These are phyloP conservation scores for Pungitius pungitius DNA, from an alignment of 2,113 vertebrate genomes.

Conservation along the genomic window DNA sequence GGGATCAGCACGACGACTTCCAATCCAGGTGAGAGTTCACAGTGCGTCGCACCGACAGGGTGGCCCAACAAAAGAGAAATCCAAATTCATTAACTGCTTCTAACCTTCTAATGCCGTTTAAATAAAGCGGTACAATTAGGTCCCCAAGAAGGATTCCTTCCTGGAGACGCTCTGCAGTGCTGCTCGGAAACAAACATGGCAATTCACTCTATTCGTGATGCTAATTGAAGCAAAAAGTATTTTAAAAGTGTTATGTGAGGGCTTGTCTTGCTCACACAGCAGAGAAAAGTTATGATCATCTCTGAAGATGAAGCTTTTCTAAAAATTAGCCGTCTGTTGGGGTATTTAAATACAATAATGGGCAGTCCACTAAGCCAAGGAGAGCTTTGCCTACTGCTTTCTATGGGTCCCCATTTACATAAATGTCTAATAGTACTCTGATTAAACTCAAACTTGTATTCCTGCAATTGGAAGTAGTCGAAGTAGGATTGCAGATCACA, in stretches of 20 bases:
- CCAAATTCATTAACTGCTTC: constrained; percentile 23
- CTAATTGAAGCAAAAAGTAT: constrained; percentile 42
- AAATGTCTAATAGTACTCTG: neutral
- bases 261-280: constrained; percentile 20
- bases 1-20: constrained; percentile 12
- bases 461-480: neutral
- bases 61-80: constrained; percentile 17
- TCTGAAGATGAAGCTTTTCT: constrained; percentile 31
- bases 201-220: constrained; percentile 40
- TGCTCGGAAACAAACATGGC: constrained; percentile 68
- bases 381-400: constrained; percentile 13
- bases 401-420: constrained; percentile 2
- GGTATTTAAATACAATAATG: constrained; percentile 34
- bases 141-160: constrained; percentile 71
- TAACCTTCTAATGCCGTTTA: constrained; percentile 57
- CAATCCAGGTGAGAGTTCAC: constrained; percentile 21
- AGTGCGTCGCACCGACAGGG: constrained; percentile 1
- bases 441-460: constrained; percentile 12
- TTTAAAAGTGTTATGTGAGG: constrained; percentile 26
- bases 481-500: neutral
- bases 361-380: neutral
- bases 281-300: constrained; percentile 16
- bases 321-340: constrained; percentile 28
- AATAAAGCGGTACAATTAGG: constrained; percentile 73
- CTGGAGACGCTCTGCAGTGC: constrained; percentile 59